Evolutionary conservation across 2,888 invertebrate genomes (phyloP).

Genomic region (Apoda limacodes): DNA sequence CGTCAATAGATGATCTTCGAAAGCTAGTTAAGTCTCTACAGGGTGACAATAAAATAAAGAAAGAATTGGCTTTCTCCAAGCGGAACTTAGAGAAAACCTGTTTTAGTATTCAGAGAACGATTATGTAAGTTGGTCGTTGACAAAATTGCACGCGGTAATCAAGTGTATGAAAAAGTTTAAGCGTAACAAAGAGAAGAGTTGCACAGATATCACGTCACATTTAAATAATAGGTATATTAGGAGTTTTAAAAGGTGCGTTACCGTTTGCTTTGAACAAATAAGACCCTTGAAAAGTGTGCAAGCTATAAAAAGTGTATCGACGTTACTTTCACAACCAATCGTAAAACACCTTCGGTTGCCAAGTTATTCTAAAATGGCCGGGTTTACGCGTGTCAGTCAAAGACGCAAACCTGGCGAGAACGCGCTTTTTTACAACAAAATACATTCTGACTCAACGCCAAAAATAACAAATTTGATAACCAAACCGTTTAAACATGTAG

Average conservation of each 20-base stretch:
- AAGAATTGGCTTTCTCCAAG: conserved; percentile 48
- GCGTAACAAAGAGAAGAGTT: conserved; percentile 33
- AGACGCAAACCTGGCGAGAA: conserved; percentile 28
- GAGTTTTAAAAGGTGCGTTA: no score
- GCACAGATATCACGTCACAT: no score
- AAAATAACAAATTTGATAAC: no score
- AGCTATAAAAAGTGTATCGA: conserved; percentile 18
- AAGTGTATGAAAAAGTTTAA: conserved; percentile 40
- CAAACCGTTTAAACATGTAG: no score
- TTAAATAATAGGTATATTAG: no score
- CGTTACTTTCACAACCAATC: conserved; percentile 28
- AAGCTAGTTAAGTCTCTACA: conserved; percentile 22
- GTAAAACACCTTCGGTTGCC: conserved; percentile 29
- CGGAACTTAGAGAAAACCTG: conserved; percentile 41
- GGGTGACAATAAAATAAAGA: conserved; percentile 32
- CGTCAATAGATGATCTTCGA: conserved; percentile 26
- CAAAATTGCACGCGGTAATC: conserved; percentile 39
- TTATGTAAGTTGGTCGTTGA: conserved; percentile 50
- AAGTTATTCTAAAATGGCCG: conserved; percentile 30
- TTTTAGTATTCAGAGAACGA: conserved; percentile 37
- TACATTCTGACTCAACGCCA: conserved; percentile 25
- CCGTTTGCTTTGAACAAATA: no score
- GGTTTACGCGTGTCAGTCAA: conserved; percentile 29
- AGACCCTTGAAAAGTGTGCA: conserved; percentile 14
- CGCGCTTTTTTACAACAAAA: no score